phyloP scores from a whole-genome alignment of 2,888 invertebrate genomes.

The Lasioglossum zephyrum region DNA sequence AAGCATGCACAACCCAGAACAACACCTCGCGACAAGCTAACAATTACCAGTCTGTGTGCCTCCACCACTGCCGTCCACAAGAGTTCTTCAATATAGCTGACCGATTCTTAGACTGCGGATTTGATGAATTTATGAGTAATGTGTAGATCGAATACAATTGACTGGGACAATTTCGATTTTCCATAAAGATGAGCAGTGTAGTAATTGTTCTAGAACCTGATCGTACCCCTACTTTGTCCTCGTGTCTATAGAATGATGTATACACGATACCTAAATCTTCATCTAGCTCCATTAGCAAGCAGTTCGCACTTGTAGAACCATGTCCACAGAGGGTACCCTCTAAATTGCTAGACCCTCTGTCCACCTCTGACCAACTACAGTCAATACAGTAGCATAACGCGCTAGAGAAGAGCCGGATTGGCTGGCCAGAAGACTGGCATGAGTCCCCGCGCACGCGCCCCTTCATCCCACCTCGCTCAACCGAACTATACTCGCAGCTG shows the following conservation, averaged over 20 bases:
- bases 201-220: too few relatives aligned
- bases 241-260: neutral
- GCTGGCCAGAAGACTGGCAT: neutral
- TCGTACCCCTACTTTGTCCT: neutral
- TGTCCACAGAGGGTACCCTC: neutral
- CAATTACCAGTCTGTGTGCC: too few relatives aligned
- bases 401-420: neutral
- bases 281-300: neutral
- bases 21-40: too few relatives aligned
- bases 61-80: too few relatives aligned
- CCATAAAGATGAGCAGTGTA: too few relatives aligned
- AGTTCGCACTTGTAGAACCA: neutral
- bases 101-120: neutral
- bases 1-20: too few relatives aligned
- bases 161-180: too few relatives aligned
- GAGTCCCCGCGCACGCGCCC: neutral
- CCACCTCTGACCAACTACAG: neutral
- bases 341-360: neutral
- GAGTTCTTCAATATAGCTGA: too few relatives aligned
- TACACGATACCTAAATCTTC: neutral
- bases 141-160: too few relatives aligned
- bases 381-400: neutral
- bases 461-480: neutral
- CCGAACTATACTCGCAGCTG: slow-evolving; percentile 1
- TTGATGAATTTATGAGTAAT: too few relatives aligned